Percentiles rank a stretch among this genome's conserved stretches.
phyloP scores from a whole-genome alignment of 2,888 invertebrate species.

The Mystacides longicornis region DNA sequence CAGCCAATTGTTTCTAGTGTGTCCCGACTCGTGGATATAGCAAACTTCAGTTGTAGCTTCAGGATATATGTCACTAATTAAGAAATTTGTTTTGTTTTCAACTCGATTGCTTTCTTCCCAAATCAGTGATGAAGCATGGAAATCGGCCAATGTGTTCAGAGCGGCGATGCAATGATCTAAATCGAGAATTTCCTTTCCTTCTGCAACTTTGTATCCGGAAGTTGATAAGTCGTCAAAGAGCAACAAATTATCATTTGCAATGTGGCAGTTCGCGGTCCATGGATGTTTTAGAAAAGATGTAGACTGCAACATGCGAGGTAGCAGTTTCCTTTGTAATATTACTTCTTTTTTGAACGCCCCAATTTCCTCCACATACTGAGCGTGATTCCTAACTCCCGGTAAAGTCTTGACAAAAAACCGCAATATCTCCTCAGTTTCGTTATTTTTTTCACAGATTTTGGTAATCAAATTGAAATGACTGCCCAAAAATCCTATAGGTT shows the following conservation, averaged over 20 bases:
- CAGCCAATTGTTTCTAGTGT: conserved; percentile 37
- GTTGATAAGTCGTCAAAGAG: conserved; percentile 39
- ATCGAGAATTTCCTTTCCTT: conserved; percentile 33
- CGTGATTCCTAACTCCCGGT: conserved; percentile 24
- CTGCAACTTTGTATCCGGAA: conserved; percentile 15
- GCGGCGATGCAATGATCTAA: conserved; percentile 42
- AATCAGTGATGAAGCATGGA: conserved; percentile 48
- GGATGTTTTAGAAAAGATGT: conserved; percentile 22
- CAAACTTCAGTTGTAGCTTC: conserved; percentile 29
- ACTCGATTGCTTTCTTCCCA: conserved; percentile 37
- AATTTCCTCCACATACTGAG: conserved; percentile 24
- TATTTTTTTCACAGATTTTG: conserved; percentile 19
- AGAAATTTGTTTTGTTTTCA: conserved; percentile 22
- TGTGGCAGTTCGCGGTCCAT: conserved; percentile 30
- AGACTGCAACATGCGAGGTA: conserved; percentile 28
- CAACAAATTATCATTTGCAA: conserved; percentile 33
- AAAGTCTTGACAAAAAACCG: conserved; percentile 29
- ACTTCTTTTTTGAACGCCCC: conserved; percentile 31
- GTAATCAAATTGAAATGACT: conserved; percentile 28
- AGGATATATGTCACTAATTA: conserved; percentile 28
- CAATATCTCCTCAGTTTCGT: conserved; percentile 18
- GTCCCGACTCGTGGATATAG: conserved; percentile 30
- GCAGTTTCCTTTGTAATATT: conserved; percentile 29
- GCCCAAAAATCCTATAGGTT: conserved; percentile 29
- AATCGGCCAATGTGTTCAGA: conserved; percentile 41